Base-by-base conservation (phyloP, 2,113 vertebrate species). In the Caracal caracal region DNA sequence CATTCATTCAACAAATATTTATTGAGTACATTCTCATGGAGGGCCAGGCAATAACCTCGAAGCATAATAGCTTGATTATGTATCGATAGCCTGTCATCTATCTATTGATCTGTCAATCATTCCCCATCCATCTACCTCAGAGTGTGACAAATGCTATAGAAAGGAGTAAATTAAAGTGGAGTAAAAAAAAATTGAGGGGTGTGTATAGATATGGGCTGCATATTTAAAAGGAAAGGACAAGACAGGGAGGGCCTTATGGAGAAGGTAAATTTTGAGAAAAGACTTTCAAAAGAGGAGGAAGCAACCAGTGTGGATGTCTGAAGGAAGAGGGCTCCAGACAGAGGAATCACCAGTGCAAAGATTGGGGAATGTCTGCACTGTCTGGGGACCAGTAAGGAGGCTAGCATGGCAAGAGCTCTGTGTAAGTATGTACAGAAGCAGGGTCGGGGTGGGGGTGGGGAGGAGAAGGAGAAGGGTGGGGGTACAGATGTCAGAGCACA, bases 1-100 rank as follows among this genome's bases (percentile, higher is more conserved):
- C 53, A 66, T 33, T 95, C 11, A 89, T 51, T 92, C 81, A 91
- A 95, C 24, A 87, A 70, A 47, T 81, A 88, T 30, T 70, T 93
- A 71, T 24, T 66, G 20, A 47, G 37, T 28, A 68, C 20, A 91
- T 76, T 91, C 30, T 88, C 83, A 63, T 59, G 59, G 24, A 49
- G 7, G 28, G 40, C 35, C 9, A 84, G 6, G n/a, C 20, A 76
- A 80, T 47, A 88, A 63, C 92, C 10, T 73, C 26, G 22, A 88
- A 87, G 63, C 22, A 88, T 47, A 85, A 73, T 66, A 92, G 33
- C 5, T n/a, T 88, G n/a, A 86, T 59, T 76, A 80, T 79, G 56
- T 90, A 90, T 75, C 80, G 47, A 84, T 59, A 93, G 30, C 35
- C 56, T 86, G 10, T 37, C 53, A 90, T 49, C 33, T 63, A 26